Evolutionary conservation across 2,797 vertebrate species (phyloP), one percentile per base, ranked within the genome.

Genomic region (Diplodus sargus): DNA sequence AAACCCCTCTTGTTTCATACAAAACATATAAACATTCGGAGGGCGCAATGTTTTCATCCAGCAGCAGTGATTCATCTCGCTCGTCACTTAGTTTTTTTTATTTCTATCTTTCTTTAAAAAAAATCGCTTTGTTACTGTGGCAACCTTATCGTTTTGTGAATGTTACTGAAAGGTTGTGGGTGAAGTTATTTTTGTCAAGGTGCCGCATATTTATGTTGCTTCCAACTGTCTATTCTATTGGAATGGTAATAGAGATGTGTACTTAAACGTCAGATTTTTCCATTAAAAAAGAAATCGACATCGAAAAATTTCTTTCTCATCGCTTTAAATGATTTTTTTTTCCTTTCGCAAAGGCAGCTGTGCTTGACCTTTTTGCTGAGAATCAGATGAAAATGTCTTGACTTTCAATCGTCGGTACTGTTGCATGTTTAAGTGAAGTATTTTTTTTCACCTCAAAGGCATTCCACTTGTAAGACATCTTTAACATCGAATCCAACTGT

Each of bases 401-500:
- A 43, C 65, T 85, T 80, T 78, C 47, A 82, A 78, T 66, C 76
- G 39, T 76, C 60, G 59, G 64, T 39, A 39, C 82, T 83, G 74
- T 78, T 70, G 22, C 43, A 68, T 62, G 67, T 89, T 90, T 45
- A 53, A 76, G 63, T 61, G 34, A 84, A 81, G 42, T 42, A 62
- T 60, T 72, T 16, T 61, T 61, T 60, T 25, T 39, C 9, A 23
- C 54, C 63, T 65, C 43, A 58, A 65, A 43, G 60, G 16, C 54
- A 76, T 69, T 78, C 42, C 22, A 30, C 58, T 42, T 13, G 1
- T 42, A 10, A 79, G 73, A 86, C 48, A 45, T 42, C 39, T 72
- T 54, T 49, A 72, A 80, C 77, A 45, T 74, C 56, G 78, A 83
- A 76, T 84, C 63, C 34, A 78, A 76, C 79, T 60, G 67, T 78